phyloP scores from a whole-genome alignment of 2,113 vertebrate genomes.

The Cyprinodon tularosa region DNA sequence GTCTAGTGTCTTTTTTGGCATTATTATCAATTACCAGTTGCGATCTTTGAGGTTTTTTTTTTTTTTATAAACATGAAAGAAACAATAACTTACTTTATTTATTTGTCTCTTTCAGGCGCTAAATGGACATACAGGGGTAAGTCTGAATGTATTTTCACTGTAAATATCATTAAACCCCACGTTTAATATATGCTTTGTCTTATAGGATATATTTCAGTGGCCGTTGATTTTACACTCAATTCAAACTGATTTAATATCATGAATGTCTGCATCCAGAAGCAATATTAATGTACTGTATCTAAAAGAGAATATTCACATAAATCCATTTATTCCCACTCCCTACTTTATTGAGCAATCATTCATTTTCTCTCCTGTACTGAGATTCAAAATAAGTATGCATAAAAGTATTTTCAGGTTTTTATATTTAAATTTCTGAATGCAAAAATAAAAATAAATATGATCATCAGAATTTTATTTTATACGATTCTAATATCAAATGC shows the following conservation, averaged over 20 bases:
- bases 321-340: too few relatives aligned
- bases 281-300: too few relatives aligned
- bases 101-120: slow-evolving; percentile 80
- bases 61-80: slow-evolving; percentile 1
- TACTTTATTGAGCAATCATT: too few relatives aligned
- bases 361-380: too few relatives aligned
- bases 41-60: neutral
- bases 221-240: neutral
- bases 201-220: neutral
- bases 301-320: too few relatives aligned
- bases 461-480: neutral
- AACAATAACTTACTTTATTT: neutral
- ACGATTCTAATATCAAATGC: neutral
- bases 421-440: too few relatives aligned
- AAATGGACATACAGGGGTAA: slow-evolving; percentile 91
- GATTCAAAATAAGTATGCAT: too few relatives aligned
- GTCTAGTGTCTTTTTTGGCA: neutral
- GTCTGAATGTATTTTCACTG: slow-evolving; percentile 61
- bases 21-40: neutral
- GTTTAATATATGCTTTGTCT: neutral
- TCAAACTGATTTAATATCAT: neutral
- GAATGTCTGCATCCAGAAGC: neutral
- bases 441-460: neutral
- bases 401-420: neutral
- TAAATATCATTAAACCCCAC: neutral